Evolutionary conservation across 2,113 vertebrate genomes (phyloP), one percentile per base, ranked within the genome.

Genomic region (Benitochromis conjunctus): DNA sequence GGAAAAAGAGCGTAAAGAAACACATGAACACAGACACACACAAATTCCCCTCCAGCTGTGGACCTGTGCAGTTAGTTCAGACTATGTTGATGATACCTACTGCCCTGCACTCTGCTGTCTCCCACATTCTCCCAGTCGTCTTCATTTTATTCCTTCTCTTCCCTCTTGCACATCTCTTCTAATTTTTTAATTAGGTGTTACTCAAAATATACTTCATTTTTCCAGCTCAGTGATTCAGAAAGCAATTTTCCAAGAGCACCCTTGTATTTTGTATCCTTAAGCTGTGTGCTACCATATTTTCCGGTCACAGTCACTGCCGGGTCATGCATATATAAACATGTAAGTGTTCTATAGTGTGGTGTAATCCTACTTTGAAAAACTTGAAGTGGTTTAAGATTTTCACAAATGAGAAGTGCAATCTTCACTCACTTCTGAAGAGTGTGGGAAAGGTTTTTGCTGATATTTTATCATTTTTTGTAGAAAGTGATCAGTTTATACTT

Each of bases 141-240:
- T n/a, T 4, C 12, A 57, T 58, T 31, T 36, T 53, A 2, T 9
- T 71, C n/a, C 31, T 76, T 58, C 57, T 71, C 29, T 56, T 78
- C 80, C 54, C 60, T 82, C 41, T 34, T 66, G 48, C 11, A 79
- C 56, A 56, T 24, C 16, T 84, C 54, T 18, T 48, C 1, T 83
- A 31, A 55, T 92, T 81, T 82, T 54, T 81, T 86, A 36, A 87
- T 86, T 16, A 78, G 34, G 12, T 88, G 89, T 88, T 77, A 56
- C 87, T 77, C 71, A 31, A 51, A 80, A 54, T 78, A 41, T 36
- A 10, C 34, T 79, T 88, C 1, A 19, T 82, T 94, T 92, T 86
- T 86, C 62, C 69, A 81, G 80, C 58, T 87, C 89, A 8, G 56
- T 90, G 85, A 88, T 36, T 87, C 54, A 38, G 16, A 64, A 77